phyloP scores from a whole-genome alignment of 2,113 vertebrate genomes.

The Etia nguti region DNA sequence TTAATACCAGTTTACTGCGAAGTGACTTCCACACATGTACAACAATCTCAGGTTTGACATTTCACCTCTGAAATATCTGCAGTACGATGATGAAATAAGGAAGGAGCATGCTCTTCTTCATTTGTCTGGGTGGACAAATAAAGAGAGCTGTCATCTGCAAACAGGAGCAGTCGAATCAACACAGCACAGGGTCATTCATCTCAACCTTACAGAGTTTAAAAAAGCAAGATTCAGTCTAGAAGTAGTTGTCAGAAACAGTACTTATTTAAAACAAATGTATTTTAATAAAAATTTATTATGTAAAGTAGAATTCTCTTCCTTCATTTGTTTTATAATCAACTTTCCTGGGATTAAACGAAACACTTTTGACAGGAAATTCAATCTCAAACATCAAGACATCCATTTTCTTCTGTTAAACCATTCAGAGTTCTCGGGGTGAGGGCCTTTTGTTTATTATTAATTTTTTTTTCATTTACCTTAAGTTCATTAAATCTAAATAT shows the following conservation, averaged over 20 bases:
- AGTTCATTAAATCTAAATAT: neutral
- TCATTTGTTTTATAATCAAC: rapidly evolving
- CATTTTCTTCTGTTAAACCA: neutral
- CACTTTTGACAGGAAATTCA: neutral
- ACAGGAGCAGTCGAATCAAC: neutral
- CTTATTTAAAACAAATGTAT: neutral
- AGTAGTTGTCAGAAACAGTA: rapidly evolving
- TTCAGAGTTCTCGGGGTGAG: neutral
- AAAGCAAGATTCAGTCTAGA: neutral
- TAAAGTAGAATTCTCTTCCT: neutral
- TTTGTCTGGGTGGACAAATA: too few species aligned
- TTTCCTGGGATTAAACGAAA: neutral
- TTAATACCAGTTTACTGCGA: neutral
- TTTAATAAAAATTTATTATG: neutral
- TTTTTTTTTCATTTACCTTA: neutral
- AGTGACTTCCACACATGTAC: neutral
- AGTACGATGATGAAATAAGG: too few species aligned
- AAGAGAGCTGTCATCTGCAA: neutral
- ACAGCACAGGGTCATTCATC: neutral
- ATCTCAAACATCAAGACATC: neutral
- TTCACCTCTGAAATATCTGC: neutral
- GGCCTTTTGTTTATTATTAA: neutral
- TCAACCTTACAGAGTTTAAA: neutral
- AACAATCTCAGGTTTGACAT: neutral
- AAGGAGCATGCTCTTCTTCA: rapidly evolving